phyloP scores from a whole-genome alignment of 2,797 vertebrate species.

The Kryptopterus vitreolus region DNA sequence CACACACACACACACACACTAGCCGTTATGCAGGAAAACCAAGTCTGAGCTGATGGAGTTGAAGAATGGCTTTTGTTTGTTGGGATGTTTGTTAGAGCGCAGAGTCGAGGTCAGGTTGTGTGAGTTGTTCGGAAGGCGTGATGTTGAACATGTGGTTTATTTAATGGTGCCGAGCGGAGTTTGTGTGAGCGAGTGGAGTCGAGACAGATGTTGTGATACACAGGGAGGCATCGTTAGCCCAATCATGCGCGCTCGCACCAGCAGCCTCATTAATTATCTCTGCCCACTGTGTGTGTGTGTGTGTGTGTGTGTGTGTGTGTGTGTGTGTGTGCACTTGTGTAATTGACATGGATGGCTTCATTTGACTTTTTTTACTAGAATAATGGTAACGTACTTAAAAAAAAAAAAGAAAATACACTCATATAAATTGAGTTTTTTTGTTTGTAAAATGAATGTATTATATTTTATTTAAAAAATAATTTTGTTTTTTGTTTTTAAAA shows the following conservation, averaged over 20 bases:
- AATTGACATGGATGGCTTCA: neutral
- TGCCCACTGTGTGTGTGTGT: conserved; percentile 34
- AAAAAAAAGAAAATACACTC: too few relatives aligned
- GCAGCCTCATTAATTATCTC: conserved; percentile 57
- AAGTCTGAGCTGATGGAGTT: neutral
- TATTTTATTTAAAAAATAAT: too few relatives aligned
- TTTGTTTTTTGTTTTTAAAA: too few relatives aligned
- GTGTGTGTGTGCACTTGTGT: conserved; percentile 15
- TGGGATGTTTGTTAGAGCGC: neutral
- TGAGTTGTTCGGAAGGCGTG: neutral
- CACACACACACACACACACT: neutral
- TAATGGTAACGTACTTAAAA: too few relatives aligned
- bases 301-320: conserved; percentile 20
- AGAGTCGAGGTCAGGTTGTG: conserved; percentile 1
- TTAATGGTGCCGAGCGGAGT: conserved; percentile 5
- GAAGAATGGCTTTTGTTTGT: neutral
- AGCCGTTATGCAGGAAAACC: neutral
- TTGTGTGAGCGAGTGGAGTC: conserved; percentile 37
- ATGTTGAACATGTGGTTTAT: conserved; percentile 7
- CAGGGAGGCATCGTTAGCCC: conserved; percentile 57
- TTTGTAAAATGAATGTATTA: too few relatives aligned
- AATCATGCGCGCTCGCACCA: conserved; percentile 53
- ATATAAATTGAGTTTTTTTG: too few relatives aligned
- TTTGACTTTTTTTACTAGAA: neutral
- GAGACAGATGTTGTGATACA: conserved; percentile 58